Percentiles rank a stretch among this genome's conserved stretches.
Evolutionary conservation across 2,888 invertebrate species (phyloP).

Genomic region (Deilephila elpenor): DNA sequence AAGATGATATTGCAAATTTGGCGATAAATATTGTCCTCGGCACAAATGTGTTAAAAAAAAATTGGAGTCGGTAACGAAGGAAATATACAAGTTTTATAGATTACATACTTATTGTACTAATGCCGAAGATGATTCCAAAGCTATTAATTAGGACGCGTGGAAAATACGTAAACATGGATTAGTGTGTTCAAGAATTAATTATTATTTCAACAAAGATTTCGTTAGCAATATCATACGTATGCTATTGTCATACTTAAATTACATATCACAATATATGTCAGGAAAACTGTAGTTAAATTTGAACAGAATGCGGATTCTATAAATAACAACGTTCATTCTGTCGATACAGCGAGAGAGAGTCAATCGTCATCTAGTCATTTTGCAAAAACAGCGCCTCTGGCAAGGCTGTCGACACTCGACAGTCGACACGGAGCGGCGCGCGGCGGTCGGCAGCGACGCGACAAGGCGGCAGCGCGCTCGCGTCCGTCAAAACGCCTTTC

Average conservation of each 20-base stretch:
- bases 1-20: not conserved
- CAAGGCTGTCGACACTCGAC: slow-evolving; percentile 70
- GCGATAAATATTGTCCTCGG: not conserved
- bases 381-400: slow-evolving; percentile 74
- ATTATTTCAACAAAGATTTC: too few relatives aligned
- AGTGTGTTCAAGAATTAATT: not conserved
- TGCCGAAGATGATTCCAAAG: not conserved
- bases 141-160: not conserved
- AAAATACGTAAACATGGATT: not conserved
- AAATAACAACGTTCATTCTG: slow-evolving; percentile 6
- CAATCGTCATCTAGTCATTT: slow-evolving; percentile 62
- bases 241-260: too few relatives aligned
- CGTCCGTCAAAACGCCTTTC: slow-evolving; percentile 35
- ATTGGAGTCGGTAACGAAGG: not conserved
- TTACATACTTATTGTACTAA: not conserved
- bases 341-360: slow-evolving; percentile 55
- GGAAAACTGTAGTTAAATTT: not conserved
- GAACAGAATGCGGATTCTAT: slow-evolving; percentile 11
- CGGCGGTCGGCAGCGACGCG: not conserved
- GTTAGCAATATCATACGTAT: too few relatives aligned
- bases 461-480: slow-evolving; percentile 21
- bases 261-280: not conserved
- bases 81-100: not conserved
- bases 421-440: slow-evolving; percentile 36
- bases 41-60: not conserved